phyloP scores from a whole-genome alignment of 2,888 invertebrate species.

The Anaspis maculata region DNA sequence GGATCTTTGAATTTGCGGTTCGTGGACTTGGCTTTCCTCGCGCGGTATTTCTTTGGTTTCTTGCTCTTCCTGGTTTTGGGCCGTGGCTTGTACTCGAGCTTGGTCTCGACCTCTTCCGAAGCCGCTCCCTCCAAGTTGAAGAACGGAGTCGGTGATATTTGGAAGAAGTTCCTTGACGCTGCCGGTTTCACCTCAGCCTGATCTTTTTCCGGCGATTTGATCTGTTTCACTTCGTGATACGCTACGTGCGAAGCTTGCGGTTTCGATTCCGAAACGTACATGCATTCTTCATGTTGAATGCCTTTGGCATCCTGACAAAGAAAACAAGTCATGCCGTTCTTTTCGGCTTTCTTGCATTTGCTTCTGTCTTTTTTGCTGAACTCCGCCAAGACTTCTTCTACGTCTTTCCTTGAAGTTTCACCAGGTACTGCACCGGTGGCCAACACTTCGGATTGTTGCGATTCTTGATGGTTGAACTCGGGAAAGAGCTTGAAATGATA shows the following conservation, averaged over 20 bases:
- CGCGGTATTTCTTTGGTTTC: conserved; percentile 12
- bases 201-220: conserved; percentile 43
- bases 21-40: conserved; percentile 10
- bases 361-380: conserved; percentile 65
- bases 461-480: conserved; percentile 33
- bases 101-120: conserved; percentile 25
- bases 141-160: conserved; percentile 12
- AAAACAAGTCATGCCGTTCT: conserved; percentile 70
- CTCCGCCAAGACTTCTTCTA: conserved; percentile 63
- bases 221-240: conserved; percentile 58
- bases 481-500: conserved; percentile 43
- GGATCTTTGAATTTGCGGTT: conserved; percentile 9
- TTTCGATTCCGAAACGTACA: conserved; percentile 63
- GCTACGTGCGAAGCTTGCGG: conserved; percentile 57
- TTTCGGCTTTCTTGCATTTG: conserved; percentile 60
- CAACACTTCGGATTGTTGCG: conserved; percentile 34
- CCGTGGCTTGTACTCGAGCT: conserved; percentile 16
- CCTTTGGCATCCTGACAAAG: conserved; percentile 62
- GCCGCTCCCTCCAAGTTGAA: conserved; percentile 21
- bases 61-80: conserved; percentile 9
- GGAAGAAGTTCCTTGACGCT: conserved; percentile 12
- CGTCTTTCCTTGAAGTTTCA: conserved; percentile 53
- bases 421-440: conserved; percentile 35
- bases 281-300: conserved; percentile 68
- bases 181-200: conserved; percentile 8